phyloP scores from a whole-genome alignment of 2,113 vertebrate genomes.

The Brachypteracias leptosomus region DNA sequence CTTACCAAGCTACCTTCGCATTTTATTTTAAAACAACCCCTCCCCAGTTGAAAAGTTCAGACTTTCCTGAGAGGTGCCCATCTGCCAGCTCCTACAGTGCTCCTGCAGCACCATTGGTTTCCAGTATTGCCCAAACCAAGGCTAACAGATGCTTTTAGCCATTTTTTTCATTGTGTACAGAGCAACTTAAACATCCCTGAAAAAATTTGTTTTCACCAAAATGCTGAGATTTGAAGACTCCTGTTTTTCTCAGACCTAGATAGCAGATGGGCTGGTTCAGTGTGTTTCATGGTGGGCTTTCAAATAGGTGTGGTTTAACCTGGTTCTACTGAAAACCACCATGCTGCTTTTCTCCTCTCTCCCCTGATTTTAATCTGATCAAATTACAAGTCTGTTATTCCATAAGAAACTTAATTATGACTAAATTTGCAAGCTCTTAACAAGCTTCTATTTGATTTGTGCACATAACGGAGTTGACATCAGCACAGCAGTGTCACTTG shows the following conservation, averaged over 20 bases:
- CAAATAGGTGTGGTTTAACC: background rate
- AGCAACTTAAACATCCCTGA: background rate
- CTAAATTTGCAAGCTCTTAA: background rate
- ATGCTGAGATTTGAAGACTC: background rate
- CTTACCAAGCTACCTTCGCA: background rate
- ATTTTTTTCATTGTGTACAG: background rate
- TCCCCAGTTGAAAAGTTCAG: background rate
- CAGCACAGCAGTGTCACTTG: background rate
- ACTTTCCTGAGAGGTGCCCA: background rate
- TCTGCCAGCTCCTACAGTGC: background rate
- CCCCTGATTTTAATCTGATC: background rate
- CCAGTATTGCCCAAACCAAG: background rate
- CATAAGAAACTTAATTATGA: background rate
- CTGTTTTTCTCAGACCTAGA: background rate
- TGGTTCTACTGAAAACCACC: fast-evolving
- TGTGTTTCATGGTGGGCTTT: background rate
- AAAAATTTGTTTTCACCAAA: background rate
- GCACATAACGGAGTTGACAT: background rate
- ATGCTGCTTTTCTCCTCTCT: background rate
- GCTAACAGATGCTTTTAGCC: fast-evolving
- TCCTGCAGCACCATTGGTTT: background rate
- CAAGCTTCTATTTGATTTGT: background rate
- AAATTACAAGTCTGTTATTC: background rate
- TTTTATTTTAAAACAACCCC: background rate
- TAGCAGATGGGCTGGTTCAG: background rate